Conservation (phyloP, 1,140 invertebrate species). For the Zaprionus ornatus region DNA sequence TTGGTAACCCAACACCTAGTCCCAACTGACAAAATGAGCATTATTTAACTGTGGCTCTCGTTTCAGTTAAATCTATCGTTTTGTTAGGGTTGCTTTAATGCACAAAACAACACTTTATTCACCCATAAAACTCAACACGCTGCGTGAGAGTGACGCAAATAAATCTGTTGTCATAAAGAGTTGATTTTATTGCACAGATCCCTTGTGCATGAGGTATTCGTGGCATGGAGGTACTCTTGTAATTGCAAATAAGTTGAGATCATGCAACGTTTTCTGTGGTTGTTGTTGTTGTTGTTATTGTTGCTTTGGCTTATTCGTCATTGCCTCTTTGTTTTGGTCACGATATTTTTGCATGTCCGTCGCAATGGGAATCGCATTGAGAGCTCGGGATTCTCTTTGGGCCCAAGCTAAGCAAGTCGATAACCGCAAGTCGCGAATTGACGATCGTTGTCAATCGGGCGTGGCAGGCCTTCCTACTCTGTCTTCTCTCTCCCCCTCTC, state of each 20-base stretch:
- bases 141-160: neutral
- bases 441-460: constrained; percentile 56
- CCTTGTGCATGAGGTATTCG: constrained; percentile 11
- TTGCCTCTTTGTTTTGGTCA: constrained; percentile 48
- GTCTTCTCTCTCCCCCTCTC: neutral
- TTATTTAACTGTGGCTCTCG: neutral
- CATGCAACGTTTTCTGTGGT: constrained; percentile 31
- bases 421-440: constrained; percentile 32
- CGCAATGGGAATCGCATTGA: neutral
- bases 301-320: constrained; percentile 30
- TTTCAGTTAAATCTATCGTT: neutral
- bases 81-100: neutral
- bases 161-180: constrained; percentile 4
- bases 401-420: constrained; percentile 34
- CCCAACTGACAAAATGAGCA: neutral
- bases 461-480: constrained; percentile 35
- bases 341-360: constrained; percentile 36
- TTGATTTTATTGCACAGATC: neutral
- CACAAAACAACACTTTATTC: neutral
- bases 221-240: constrained; percentile 15
- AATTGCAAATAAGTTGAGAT: constrained; percentile 36
- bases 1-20: neutral
- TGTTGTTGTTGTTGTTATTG: neutral
- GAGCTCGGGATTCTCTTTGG: neutral
- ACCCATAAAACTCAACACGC: neutral